Conservation (phyloP, 2,113 vertebrate species). For the Cnemophilus loriae region DNA sequence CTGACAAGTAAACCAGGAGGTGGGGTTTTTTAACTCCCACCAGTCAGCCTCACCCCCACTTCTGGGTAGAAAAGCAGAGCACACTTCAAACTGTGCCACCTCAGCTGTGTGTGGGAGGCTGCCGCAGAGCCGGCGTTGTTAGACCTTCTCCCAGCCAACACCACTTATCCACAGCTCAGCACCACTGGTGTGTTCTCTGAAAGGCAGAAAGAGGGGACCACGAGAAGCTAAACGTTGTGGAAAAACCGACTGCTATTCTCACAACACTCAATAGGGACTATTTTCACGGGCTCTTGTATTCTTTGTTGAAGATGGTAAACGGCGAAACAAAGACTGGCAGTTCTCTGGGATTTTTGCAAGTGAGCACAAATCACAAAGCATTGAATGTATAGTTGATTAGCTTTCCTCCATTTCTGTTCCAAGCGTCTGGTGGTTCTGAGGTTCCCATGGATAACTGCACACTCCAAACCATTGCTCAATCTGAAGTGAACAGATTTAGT, state of each 20-base stretch:
- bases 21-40: background rate
- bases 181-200: background rate
- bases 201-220: background rate
- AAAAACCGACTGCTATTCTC: background rate
- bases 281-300: background rate
- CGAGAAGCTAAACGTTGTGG: rapidly evolving
- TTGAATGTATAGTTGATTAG: background rate
- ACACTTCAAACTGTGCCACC: background rate
- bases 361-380: background rate
- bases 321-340: background rate
- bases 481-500: background rate
- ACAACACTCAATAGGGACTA: background rate
- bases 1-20: background rate
- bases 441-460: background rate
- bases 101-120: background rate
- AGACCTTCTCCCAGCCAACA: background rate
- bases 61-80: background rate
- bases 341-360: background rate
- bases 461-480: rapidly evolving
- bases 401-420: background rate
- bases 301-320: background rate
- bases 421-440: background rate
- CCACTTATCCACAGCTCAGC: background rate
- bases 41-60: background rate
- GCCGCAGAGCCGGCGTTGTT: rapidly evolving